Evolutionary conservation across 2,797 vertebrate species (phyloP).

Genomic region (Microctenopoma steveboyesi): DNA sequence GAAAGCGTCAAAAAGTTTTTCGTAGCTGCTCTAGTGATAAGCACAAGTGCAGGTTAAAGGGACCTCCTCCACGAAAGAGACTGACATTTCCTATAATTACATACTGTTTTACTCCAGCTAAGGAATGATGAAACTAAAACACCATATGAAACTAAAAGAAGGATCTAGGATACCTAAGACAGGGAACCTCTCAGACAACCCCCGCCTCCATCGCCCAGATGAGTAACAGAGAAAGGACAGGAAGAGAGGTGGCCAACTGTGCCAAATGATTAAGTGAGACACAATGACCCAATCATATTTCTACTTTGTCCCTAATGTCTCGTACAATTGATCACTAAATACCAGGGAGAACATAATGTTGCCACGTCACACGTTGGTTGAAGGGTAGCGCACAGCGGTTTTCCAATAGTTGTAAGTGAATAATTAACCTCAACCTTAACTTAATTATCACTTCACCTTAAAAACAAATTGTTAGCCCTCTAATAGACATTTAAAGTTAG

Average conservation of each 20-base stretch:
- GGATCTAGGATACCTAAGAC: constrained; percentile 28
- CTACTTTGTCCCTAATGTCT: constrained; percentile 5
- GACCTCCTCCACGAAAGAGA: constrained; percentile 3
- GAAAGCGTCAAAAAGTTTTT: not conserved
- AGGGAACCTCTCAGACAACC: constrained; percentile 35
- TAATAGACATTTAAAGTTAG: too few relatives aligned
- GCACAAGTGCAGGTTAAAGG: not conserved
- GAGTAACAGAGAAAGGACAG: constrained; percentile 56
- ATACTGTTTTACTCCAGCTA: not conserved
- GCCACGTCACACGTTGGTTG: constrained; percentile 9
- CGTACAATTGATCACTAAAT: constrained; percentile 1
- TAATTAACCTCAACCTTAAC: too few relatives aligned
- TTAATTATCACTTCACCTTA: not conserved
- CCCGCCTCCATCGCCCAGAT: constrained; percentile 6
- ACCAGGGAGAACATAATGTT: not conserved
- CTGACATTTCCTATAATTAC: constrained; percentile 27
- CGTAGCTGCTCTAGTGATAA: not conserved
- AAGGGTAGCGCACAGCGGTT: not conserved
- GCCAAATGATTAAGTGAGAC: constrained; percentile 42
- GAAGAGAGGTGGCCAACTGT: constrained; percentile 33
- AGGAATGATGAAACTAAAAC: constrained; percentile 56
- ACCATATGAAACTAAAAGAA: constrained; percentile 67
- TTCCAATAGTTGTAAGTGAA: not conserved
- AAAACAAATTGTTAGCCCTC: too few relatives aligned
- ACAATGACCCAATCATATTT: constrained; percentile 14